phyloP scores from a whole-genome alignment of 1,140 invertebrate genomes.

The Acyrthosiphon pisum region DNA sequence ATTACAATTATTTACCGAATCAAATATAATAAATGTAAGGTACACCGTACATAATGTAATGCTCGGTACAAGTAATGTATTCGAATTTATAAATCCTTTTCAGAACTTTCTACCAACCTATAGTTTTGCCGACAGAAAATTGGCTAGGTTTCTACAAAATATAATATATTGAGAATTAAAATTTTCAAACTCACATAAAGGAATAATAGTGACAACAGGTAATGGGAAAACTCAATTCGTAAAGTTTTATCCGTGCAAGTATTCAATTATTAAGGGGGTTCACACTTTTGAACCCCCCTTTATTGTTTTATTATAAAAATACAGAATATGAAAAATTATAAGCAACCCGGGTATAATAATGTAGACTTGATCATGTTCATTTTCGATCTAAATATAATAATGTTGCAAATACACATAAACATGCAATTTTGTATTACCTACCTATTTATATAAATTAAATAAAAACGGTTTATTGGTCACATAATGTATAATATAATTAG shows the following conservation, averaged over 20 bases:
- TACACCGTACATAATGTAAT: too few species aligned
- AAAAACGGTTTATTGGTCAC: neutral
- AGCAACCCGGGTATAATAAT: neutral
- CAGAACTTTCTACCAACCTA: neutral
- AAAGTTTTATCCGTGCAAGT: neutral
- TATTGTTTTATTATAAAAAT: neutral
- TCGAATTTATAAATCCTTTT: neutral
- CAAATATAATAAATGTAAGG: neutral
- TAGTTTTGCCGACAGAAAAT: neutral
- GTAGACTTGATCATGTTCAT: neutral
- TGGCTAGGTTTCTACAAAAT: neutral
- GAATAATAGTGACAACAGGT: neutral
- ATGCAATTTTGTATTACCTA: neutral
- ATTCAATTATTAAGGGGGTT: conserved; percentile 29
- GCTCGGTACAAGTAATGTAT: neutral
- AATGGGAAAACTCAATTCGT: neutral
- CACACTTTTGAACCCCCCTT: too few species aligned
- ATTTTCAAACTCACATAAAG: neutral
- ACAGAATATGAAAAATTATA: neutral
- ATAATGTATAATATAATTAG: too few species aligned
- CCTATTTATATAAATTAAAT: neutral
- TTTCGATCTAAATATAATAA: neutral
- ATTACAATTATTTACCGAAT: neutral
- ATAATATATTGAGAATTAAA: neutral
- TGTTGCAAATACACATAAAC: neutral